Evolutionary conservation across 2,113 vertebrate species (phyloP), one percentile per base, ranked within the genome.

Genomic region (Xiphophorus couchianus): DNA sequence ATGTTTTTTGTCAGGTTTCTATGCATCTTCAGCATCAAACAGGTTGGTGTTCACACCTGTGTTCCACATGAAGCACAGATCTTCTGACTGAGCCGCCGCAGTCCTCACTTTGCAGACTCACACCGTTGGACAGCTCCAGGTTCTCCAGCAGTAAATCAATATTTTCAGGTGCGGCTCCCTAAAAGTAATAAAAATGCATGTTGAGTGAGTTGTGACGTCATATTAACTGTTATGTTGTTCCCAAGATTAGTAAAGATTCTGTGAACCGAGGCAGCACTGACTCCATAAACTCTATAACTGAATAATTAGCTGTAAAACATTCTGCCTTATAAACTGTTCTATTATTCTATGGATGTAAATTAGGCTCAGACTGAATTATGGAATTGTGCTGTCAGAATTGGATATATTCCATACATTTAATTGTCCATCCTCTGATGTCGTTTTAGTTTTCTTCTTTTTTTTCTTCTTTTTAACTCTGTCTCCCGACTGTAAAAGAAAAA

Each of bases 381-480:
- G 14, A 62, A 15, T 15, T 14, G n/a, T 62, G 10, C 29, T 22
- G 37, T 63, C 5, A 7, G 1, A 19, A 9, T 54, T 9, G 51
- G 10, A 66, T 28, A 58, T 12, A 31, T 12, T 17, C 4, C 51
- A 64, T 1, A 67, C 29, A 73, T 25, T 1, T 94, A 98, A 97
- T 95, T 83, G 83, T 80, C 81, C 17, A 27, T 95, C 94, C 68
- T 90, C 93, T 51, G 93, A 0, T 0, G 84, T 12, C 0, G 63
- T 96, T 65, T 91, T 95, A 86, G 95, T 96, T 89, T 95, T 98
- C 92, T 97, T 98, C 93, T 97, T 99, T 85, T 96, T 99, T 86
- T 97, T 98, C 92, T 96, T 97, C 71, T 94, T 95, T 75, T 95
- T 95, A 19, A 92, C 76, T 88, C 95, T 96, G 86, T 95, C 93